These are phyloP conservation scores for Euplagia quadripunctaria DNA, from an alignment of 2,888 invertebrate species.

Conservation along the genomic window DNA sequence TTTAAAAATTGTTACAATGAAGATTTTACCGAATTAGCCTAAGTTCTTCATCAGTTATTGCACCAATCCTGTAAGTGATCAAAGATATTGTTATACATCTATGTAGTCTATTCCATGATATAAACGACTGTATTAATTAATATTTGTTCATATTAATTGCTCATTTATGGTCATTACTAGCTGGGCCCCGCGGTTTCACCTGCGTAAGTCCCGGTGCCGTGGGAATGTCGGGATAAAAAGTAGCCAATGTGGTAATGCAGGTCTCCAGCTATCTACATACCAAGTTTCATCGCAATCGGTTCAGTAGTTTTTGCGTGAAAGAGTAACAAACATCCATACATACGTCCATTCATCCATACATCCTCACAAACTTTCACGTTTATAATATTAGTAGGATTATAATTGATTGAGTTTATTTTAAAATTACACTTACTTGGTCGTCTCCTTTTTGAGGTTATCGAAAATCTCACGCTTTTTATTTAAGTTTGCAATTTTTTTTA, in stretches of 20 bases:
- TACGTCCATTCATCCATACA: too few relatives aligned
- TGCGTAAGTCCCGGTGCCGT: too few relatives aligned
- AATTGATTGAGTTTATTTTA: not conserved
- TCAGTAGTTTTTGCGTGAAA: too few relatives aligned
- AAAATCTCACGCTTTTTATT: conserved; percentile 8
- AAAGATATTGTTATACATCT: not conserved
- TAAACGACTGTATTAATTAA: not conserved
- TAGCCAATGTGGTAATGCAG: too few relatives aligned
- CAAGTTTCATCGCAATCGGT: too few relatives aligned
- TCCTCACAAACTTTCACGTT: too few relatives aligned
- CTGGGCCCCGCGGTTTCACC: too few relatives aligned
- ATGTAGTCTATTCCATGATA: not conserved
- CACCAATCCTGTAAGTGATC: not conserved
- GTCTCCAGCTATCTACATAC: too few relatives aligned
- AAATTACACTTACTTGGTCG: not conserved
- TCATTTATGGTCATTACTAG: not conserved
- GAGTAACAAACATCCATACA: too few relatives aligned
- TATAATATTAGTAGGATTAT: too few relatives aligned
- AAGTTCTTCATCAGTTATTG: conserved; percentile 16
- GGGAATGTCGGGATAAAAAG: too few relatives aligned
- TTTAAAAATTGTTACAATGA: not conserved
- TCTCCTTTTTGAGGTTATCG: not conserved
- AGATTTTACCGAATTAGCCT: conserved; percentile 13
- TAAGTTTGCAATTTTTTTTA: conserved; percentile 63
- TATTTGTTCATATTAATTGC: not conserved